Percentiles rank a stretch among this genome's conserved stretches.
These are phyloP conservation scores for Thalpophila matura DNA, from an alignment of 2,888 invertebrate species.

Conservation along the genomic window DNA sequence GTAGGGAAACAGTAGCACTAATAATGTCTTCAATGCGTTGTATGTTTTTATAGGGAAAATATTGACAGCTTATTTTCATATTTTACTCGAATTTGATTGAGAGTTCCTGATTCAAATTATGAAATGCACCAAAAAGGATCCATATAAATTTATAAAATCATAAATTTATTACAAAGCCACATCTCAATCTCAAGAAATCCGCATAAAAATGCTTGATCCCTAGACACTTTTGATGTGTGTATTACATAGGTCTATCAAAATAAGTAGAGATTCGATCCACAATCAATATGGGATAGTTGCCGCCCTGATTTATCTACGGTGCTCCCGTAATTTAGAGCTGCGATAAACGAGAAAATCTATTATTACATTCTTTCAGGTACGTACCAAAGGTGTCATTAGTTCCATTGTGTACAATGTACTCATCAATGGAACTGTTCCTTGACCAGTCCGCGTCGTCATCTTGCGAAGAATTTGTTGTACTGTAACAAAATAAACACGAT, in stretches of 20 bases:
- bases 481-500: constrained; percentile 72
- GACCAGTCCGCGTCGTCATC: constrained; percentile 86
- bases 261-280: constrained; percentile 23
- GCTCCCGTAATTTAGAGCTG: constrained; percentile 36
- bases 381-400: constrained; percentile 81
- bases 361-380: constrained; percentile 36
- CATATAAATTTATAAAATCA: no score
- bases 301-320: constrained; percentile 39
- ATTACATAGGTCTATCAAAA: constrained; percentile 1
- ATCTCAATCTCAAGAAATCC: no score
- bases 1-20: no score
- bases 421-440: constrained; percentile 77
- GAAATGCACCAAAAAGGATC: no score
- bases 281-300: constrained; percentile 31
- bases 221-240: no score
- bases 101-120: no score
- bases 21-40: no score
- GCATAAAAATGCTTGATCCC: no score
- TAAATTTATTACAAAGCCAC: no score
- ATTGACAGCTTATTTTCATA: no score
- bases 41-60: no score
- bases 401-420: constrained; percentile 76
- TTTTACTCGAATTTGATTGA: no score
- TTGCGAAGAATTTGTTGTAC: constrained; percentile 79
- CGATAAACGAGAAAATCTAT: constrained; percentile 23